phyloP scores from a whole-genome alignment of 2,113 vertebrate species.

The Paradoxurus hermaphroditus region DNA sequence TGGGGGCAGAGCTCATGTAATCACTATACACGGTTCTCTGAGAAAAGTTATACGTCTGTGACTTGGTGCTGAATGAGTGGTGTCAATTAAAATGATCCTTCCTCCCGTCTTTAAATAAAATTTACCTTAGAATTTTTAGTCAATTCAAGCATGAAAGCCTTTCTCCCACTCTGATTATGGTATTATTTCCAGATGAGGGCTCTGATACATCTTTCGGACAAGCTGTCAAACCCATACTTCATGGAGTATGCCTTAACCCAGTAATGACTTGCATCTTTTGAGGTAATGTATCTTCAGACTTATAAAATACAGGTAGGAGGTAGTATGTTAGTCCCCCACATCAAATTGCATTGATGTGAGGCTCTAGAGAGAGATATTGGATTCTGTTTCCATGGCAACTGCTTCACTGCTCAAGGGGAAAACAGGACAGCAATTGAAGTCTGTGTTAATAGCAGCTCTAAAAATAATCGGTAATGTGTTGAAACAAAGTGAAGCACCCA shows the following conservation, averaged over 20 bases:
- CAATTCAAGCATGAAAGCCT: slow-evolving; percentile 50
- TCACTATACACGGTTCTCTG: background rate
- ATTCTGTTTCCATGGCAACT: slow-evolving; percentile 75
- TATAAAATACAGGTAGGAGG: background rate
- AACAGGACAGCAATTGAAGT: slow-evolving; percentile 69
- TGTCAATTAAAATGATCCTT: background rate
- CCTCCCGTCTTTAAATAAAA: background rate
- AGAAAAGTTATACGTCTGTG: background rate
- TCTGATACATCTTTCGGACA: slow-evolving; percentile 10
- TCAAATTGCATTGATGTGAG: slow-evolving; percentile 39
- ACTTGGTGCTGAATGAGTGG: background rate
- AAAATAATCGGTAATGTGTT: slow-evolving; percentile 67
- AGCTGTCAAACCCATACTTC: slow-evolving; percentile 47
- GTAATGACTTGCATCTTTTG: background rate
- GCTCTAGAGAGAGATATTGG: slow-evolving; percentile 54
- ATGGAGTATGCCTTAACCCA: background rate
- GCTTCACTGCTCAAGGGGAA: slow-evolving; percentile 62
- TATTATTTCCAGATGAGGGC: slow-evolving; percentile 72
- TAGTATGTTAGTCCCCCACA: slow-evolving; percentile 52
- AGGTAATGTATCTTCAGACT: background rate
- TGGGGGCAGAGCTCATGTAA: background rate
- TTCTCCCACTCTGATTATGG: slow-evolving; percentile 53
- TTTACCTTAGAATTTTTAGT: slow-evolving; percentile 57
- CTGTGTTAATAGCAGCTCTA: slow-evolving; percentile 73
- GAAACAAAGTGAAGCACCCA: slow-evolving; percentile 56